Evolutionary conservation across 2,113 vertebrate genomes (phyloP), one percentile per base, ranked within the genome.

Genomic region (Psittacara wagleri): DNA sequence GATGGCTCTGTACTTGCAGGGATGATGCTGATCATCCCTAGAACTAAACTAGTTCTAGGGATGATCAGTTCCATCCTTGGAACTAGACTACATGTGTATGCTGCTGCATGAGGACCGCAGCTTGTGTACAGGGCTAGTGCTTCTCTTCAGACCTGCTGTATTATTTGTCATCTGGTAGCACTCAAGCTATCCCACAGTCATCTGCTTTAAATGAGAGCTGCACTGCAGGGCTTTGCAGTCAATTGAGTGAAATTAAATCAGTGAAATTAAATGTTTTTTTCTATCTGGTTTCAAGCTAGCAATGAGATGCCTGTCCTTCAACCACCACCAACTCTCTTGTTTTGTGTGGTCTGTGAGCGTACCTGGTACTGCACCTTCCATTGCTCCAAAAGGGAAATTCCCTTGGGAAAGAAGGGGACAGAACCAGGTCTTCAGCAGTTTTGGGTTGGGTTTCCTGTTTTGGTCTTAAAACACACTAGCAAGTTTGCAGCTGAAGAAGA

Each of bases 81-180:
- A 75, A 43, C 69, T 49, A 63, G 79, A 54, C 83, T 92, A n/a
- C 86, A 27, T 27, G 10, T 3, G 1, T 52, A 33, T 66, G 72
- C 35, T 73, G 29, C 82, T 78, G 14, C 12, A 25, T 79, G 79
- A 80, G 64, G n/a, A 59, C 2, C 4, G 49, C 64, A 74, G 54
- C 63, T 62, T 35, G 17, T 48, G 31, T 57, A 10, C 4, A 14
- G 69, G 86, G 46, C 68, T 86, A 8, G 46, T 79, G 62, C 85
- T 95, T 91, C 80, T 70, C 64, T 59, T 86, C 83, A 90, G 76
- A 83, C 41, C 44, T 80, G 78, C 88, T 95, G 35, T 57, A 19
- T 62, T 78, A 48, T n/a, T 70, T 82, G 82, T 85, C 48, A 48
- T 52, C 37, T 86, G 46, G 43, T 76, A 86, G 57, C 13, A 17